A percentile compares a stretch with the other conserved stretches of the same genome.
phyloP scores from a whole-genome alignment of 2,888 invertebrate genomes.

The Plusia festucae region DNA sequence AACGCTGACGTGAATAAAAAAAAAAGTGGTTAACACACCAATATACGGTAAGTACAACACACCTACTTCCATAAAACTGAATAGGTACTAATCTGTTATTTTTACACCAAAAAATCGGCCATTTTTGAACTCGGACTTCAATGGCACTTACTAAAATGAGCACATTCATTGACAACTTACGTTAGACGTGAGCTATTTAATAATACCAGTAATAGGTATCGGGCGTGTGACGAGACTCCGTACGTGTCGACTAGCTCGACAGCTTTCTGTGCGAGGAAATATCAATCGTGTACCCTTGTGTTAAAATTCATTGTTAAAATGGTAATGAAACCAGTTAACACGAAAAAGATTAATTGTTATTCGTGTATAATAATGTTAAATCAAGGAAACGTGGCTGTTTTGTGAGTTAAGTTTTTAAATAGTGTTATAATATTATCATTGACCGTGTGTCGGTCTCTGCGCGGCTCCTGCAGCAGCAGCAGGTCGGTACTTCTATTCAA shows the following conservation, averaged over 20 bases:
- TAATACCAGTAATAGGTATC: constrained; percentile 46
- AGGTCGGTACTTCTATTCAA: neutral
- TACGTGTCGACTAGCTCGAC: neutral
- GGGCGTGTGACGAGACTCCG: constrained; percentile 44
- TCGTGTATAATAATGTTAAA: constrained; percentile 55
- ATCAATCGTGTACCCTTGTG: constrained; percentile 4
- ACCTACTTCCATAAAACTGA: no score
- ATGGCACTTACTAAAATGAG: constrained; percentile 29
- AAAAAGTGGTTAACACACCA: no score
- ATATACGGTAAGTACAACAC: no score
- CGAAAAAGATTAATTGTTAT: constrained; percentile 54
- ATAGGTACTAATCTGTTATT: no score
- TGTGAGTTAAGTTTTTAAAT: constrained; percentile 44
- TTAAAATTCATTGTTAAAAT: constrained; percentile 25
- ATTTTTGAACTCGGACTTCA: no score
- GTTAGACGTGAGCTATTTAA: constrained; percentile 53
- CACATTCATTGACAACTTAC: constrained; percentile 57
- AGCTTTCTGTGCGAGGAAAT: neutral
- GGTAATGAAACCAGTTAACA: constrained; percentile 15
- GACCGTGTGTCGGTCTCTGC: neutral
- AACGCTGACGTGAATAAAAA: no score
- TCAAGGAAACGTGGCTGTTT: constrained; percentile 56
- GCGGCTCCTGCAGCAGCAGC: neutral
- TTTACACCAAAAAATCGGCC: no score
- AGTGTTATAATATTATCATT: constrained; percentile 16